These are phyloP conservation scores for Tachycineta bicolor DNA, from an alignment of 2,113 vertebrate species.

Conservation along the genomic window DNA sequence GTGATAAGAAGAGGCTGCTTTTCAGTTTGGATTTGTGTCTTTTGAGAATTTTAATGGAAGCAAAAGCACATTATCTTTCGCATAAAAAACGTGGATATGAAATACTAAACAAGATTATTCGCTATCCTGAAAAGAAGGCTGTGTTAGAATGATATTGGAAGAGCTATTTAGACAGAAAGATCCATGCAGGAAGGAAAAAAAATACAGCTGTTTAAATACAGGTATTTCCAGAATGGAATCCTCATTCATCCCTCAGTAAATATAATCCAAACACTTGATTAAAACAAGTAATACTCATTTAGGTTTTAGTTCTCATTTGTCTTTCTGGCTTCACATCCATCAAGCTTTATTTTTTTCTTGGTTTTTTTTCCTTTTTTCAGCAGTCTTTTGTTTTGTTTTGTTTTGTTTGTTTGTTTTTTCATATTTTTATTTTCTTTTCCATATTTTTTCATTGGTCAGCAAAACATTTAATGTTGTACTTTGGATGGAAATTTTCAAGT, in stretches of 20 bases:
- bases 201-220: not conserved
- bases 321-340: not conserved
- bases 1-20: not conserved
- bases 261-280: not conserved
- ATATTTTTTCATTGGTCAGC: not conserved
- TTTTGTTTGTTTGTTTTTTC: too few species aligned
- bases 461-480: not conserved
- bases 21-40: not conserved
- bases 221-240: not conserved
- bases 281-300: not conserved
- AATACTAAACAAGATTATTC: not conserved
- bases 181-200: not conserved
- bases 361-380: too few species aligned
- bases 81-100: not conserved
- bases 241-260: not conserved
- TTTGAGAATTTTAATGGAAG: not conserved
- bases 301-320: rapidly evolving
- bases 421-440: rapidly evolving
- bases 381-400: too few species aligned
- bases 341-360: not conserved
- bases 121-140: not conserved
- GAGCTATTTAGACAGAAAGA: not conserved
- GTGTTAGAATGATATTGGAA: not conserved
- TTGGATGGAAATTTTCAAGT: not conserved
- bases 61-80: not conserved